Evolutionary conservation across 2,888 invertebrate species (phyloP).

Genomic region (Macropis europaea): DNA sequence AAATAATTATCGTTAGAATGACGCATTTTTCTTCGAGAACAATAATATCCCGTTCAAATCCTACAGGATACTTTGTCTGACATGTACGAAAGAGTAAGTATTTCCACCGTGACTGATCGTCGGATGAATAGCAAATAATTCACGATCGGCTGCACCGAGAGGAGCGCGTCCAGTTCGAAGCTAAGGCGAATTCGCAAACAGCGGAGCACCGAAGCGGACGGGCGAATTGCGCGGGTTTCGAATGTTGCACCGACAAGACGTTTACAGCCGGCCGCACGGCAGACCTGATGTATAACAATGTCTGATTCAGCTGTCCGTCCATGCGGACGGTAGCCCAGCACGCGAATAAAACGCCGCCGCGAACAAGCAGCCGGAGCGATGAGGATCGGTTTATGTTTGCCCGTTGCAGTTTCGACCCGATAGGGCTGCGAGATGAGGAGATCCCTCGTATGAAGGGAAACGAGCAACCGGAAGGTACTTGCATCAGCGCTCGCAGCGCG

Average conservation of each 20-base stretch:
- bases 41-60: too few species aligned
- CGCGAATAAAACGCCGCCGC: constrained; percentile 55
- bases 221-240: constrained; percentile 30
- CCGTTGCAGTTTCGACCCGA: constrained; percentile 35
- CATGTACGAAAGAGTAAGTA: too few species aligned
- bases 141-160: too few species aligned
- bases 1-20: too few species aligned
- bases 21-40: too few species aligned
- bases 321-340: constrained; percentile 25
- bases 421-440: constrained; percentile 18
- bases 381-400: constrained; percentile 56
- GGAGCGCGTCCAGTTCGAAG: too few species aligned
- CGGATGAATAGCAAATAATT: too few species aligned
- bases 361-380: constrained; percentile 41
- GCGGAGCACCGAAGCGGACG: not conserved
- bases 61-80: too few species aligned
- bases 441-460: constrained; percentile 6
- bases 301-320: constrained; percentile 58
- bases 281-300: constrained; percentile 48
- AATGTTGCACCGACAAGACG: constrained; percentile 52
- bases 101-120: too few species aligned
- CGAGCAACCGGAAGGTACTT: constrained; percentile 50
- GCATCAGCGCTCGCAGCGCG: constrained; percentile 69
- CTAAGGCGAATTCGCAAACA: constrained; percentile 10
- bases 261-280: constrained; percentile 41